Conservation (phyloP, 92 coral and sea anemone genomes). For the Plumapathes pennacea region DNA sequence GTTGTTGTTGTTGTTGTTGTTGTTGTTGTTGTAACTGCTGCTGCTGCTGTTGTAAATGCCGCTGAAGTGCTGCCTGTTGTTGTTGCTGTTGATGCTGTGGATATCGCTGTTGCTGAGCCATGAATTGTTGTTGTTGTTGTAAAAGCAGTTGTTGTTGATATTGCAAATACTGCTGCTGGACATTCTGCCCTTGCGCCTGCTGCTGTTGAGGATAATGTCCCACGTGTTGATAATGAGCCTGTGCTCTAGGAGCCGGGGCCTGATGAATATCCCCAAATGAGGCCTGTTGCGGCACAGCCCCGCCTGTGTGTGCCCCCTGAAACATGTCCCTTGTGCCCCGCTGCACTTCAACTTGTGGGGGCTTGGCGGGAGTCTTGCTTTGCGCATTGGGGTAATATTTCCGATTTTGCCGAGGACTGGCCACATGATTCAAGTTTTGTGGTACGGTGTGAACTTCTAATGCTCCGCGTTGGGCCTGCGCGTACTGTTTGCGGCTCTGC, state of each 20-base stretch:
- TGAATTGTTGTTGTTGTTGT: conserved; percentile 29
- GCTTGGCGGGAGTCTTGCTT: conserved; percentile 11
- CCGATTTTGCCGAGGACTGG: conserved; percentile 75
- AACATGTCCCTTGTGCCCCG: too few species aligned
- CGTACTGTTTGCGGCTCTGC: conserved; percentile 73
- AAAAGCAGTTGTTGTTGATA: conserved; percentile 55
- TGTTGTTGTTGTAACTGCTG: conserved; percentile 17
- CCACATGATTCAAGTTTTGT: conserved; percentile 67
- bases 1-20: conserved; percentile 24
- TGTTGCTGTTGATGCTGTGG: conserved; percentile 48
- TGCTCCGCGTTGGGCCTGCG: conserved; percentile 53
- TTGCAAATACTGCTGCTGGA: conserved; percentile 55
- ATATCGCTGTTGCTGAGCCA: conserved; percentile 22
- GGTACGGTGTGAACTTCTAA: conserved; percentile 29
- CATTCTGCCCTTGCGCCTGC: conserved; percentile 43
- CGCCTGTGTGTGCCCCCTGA: too few species aligned
- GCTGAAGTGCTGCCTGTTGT: conserved; percentile 30
- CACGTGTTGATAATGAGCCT: conserved; percentile 18
- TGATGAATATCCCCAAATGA: too few species aligned
- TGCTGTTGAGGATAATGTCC: conserved; percentile 29
- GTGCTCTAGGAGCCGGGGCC: conserved; percentile 22
- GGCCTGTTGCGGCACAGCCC: too few species aligned
- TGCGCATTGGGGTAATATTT: conserved; percentile 41
- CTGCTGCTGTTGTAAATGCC: conserved; percentile 25
- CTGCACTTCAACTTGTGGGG: too few species aligned